These are phyloP conservation scores for Ibidorhyncha struthersii DNA, from an alignment of 2,113 vertebrate genomes.

Conservation along the genomic window DNA sequence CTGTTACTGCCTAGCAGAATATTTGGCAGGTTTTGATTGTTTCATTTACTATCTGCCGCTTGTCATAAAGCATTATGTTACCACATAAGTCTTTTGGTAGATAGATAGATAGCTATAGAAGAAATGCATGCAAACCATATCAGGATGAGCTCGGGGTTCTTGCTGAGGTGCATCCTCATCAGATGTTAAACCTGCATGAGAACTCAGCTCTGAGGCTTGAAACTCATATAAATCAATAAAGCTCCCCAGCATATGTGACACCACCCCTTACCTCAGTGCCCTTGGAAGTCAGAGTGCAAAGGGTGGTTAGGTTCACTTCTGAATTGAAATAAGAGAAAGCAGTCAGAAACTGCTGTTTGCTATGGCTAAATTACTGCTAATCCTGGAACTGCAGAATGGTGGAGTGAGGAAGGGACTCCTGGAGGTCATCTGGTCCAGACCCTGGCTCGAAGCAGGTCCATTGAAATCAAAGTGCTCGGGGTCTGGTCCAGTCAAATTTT, in stretches of 20 bases:
- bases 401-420: background rate
- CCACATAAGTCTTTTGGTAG: slow-evolving; percentile 44
- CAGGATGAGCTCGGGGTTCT: background rate
- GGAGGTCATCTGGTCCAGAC: background rate
- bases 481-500: background rate
- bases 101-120: background rate
- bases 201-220: background rate
- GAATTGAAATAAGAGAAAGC: background rate
- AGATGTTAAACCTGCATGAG: background rate
- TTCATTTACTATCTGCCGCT: slow-evolving; percentile 58
- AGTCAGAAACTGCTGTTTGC: background rate
- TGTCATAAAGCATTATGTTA: slow-evolving; percentile 59
- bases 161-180: background rate
- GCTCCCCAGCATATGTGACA: background rate
- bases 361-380: background rate
- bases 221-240: background rate
- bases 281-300: background rate
- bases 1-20: slow-evolving; percentile 19
- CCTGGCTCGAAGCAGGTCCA: background rate
- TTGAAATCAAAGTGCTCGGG: background rate
- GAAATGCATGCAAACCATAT: background rate
- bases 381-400: background rate
- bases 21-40: slow-evolving; percentile 36
- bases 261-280: background rate
- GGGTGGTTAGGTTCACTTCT: background rate